Evolutionary conservation across 2,113 vertebrate genomes (phyloP).

Genomic region (Pterocles gutturalis): DNA sequence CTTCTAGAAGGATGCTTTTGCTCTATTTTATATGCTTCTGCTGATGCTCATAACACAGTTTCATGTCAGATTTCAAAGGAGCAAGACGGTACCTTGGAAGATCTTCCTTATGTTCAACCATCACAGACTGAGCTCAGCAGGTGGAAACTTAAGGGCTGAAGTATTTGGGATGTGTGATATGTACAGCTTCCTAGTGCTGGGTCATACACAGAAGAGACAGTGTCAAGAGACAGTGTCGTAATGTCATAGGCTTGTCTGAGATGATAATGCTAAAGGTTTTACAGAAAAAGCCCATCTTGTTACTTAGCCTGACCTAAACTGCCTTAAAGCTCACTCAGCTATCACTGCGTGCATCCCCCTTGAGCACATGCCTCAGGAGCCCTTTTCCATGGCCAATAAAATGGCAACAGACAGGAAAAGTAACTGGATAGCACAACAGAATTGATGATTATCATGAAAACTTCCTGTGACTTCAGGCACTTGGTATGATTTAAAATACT

Average conservation of each 20-base stretch:
- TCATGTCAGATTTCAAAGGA: not conserved
- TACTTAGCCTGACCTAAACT: not conserved
- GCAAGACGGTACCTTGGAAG: not conserved
- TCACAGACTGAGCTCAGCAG: not conserved
- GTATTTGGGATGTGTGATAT: not conserved
- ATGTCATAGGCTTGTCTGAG: not conserved
- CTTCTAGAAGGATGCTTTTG: not conserved
- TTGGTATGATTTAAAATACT: not conserved
- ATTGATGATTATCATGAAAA: not conserved
- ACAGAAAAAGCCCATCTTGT: not conserved
- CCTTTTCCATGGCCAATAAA: not conserved
- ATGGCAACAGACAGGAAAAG: not conserved
- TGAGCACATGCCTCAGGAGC: not conserved
- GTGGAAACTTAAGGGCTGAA: not conserved
- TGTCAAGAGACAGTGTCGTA: not conserved
- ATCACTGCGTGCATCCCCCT: not conserved
- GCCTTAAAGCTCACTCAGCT: not conserved
- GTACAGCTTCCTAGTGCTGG: not conserved
- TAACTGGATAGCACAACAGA: not conserved
- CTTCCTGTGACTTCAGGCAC: not conserved
- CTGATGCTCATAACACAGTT: not conserved
- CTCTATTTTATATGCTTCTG: not conserved
- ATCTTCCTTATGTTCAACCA: accelerated
- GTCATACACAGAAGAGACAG: accelerated
- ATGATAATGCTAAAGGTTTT: not conserved